These are phyloP conservation scores for Sminthurides bifidus DNA, from an alignment of 1,140 invertebrate species.

Conservation along the genomic window DNA sequence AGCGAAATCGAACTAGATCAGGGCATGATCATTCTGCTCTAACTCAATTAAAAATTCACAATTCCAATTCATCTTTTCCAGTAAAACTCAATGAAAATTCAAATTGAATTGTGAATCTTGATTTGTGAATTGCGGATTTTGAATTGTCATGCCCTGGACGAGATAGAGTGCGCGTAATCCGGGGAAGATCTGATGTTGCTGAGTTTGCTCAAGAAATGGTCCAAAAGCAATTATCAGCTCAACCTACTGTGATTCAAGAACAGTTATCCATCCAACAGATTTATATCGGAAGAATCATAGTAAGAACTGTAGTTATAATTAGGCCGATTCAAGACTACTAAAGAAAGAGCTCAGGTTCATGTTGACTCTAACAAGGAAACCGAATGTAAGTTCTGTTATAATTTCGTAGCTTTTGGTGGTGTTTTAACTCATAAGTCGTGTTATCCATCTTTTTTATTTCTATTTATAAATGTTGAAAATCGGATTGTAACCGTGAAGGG, in stretches of 20 bases:
- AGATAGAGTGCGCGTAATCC: constrained; percentile 20
- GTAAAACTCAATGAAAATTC: too few species aligned
- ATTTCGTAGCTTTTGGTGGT: background rate
- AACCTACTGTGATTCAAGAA: constrained; percentile 12
- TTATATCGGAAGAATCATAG: constrained; percentile 26
- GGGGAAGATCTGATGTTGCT: constrained; percentile 11
- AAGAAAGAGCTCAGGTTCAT: constrained; percentile 16
- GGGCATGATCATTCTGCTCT: too few species aligned
- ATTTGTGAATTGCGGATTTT: too few species aligned
- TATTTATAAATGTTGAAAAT: background rate
- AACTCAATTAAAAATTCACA: too few species aligned
- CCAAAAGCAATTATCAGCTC: constrained; percentile 17
- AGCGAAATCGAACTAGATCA: too few species aligned
- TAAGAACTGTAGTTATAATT: constrained; percentile 20
- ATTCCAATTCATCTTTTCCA: too few species aligned
- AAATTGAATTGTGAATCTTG: too few species aligned
- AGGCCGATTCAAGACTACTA: constrained; percentile 21
- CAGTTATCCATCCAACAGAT: constrained; percentile 7
- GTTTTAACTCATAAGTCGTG: background rate
- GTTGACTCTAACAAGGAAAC: constrained; percentile 7
- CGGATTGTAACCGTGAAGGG: constrained; percentile 11
- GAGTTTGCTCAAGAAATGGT: constrained; percentile 16
- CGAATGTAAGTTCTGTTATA: constrained; percentile 2
- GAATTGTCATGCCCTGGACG: constrained; percentile 16
- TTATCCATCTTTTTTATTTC: background rate